Conservation (phyloP, 1,140 invertebrate species). For the Himalopsyche phryganea region DNA sequence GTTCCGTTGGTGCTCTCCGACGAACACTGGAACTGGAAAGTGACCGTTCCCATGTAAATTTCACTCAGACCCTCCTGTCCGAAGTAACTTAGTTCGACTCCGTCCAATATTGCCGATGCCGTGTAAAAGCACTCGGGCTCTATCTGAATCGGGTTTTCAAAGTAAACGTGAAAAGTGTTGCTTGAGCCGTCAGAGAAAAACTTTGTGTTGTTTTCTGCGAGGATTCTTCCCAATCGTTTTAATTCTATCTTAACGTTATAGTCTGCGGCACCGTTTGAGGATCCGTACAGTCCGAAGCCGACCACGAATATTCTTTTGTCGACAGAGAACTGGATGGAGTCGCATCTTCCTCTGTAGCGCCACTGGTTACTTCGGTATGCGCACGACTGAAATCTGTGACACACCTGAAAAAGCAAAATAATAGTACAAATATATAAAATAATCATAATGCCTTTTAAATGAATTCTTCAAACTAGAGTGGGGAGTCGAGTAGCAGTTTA, state of each 20-base stretch:
- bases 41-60: slow-evolving; percentile 82
- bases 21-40: slow-evolving; percentile 91
- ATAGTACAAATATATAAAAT: not conserved
- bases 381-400: slow-evolving; percentile 92
- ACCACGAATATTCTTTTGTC: slow-evolving; percentile 90
- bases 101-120: slow-evolving; percentile 84
- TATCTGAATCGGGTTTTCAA: slow-evolving; percentile 88
- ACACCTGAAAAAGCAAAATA: slow-evolving; percentile 60
- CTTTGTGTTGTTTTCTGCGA: slow-evolving; percentile 86
- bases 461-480: too few species aligned
- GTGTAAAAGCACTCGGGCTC: slow-evolving; percentile 90
- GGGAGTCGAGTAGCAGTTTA: too few species aligned
- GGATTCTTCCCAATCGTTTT: slow-evolving; percentile 76
- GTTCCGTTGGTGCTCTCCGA: slow-evolving; percentile 93
- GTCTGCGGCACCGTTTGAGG: slow-evolving; percentile 85
- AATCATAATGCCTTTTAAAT: too few species aligned
- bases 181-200: slow-evolving; percentile 92
- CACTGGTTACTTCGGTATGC: slow-evolving; percentile 95
- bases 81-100: slow-evolving; percentile 88
- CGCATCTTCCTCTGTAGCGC: slow-evolving; percentile 87
- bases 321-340: slow-evolving; percentile 90
- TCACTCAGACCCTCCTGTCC: slow-evolving; percentile 93
- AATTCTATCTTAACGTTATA: slow-evolving; percentile 89
- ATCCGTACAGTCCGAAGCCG: slow-evolving; percentile 88
- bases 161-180: slow-evolving; percentile 91